Conservation (phyloP, 2,888 invertebrate species). For the Tineola bisselliella region DNA sequence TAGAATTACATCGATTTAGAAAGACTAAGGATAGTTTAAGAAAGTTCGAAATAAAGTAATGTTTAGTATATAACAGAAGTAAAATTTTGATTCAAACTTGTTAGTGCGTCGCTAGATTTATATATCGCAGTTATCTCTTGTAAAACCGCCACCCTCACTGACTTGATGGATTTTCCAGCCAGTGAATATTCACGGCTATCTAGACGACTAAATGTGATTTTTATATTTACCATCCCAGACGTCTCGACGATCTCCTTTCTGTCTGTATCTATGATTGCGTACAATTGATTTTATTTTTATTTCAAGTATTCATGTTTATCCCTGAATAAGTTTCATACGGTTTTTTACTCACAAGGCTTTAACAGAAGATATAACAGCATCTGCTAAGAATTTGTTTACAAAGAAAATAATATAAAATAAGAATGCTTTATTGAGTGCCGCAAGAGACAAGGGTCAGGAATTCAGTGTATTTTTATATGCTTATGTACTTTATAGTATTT, state of each 20-base stretch:
- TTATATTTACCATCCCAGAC: background rate
- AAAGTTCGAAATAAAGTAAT: no score
- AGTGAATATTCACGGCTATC: conserved; percentile 1
- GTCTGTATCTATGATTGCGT: background rate
- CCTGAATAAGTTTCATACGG: no score
- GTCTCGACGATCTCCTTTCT: background rate
- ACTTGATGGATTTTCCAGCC: background rate
- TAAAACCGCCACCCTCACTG: background rate
- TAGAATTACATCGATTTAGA: no score
- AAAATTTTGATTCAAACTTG: background rate
- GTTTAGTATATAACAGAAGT: background rate
- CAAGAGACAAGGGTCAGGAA: no score
- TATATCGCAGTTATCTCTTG: background rate
- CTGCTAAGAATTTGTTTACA: background rate
- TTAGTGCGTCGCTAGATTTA: background rate
- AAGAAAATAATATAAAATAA: no score
- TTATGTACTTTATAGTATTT: no score
- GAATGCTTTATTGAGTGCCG: no score
- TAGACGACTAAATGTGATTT: background rate
- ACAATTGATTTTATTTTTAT: background rate
- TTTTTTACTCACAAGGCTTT: background rate
- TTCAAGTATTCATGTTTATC: no score
- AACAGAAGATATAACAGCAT: background rate
- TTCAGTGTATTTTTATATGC: no score
- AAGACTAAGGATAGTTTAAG: no score